A percentile compares a stretch with the other conserved stretches of the same genome.
Evolutionary conservation across 2,797 vertebrate species (phyloP).

Genomic region (Rhinella marina): DNA sequence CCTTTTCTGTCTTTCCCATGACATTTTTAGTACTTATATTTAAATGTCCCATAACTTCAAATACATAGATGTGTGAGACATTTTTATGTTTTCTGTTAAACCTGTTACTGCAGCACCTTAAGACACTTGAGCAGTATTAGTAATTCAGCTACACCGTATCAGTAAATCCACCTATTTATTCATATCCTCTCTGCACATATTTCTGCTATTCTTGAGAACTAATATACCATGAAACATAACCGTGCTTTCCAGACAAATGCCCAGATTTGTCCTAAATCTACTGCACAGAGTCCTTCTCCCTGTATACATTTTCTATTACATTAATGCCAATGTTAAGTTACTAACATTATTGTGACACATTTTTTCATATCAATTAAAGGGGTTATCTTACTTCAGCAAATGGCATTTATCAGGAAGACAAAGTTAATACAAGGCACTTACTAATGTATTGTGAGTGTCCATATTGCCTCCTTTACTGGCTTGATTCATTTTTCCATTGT

Average conservation of each 20-base stretch:
- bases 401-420: too few species aligned
- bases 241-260: background rate
- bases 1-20: background rate
- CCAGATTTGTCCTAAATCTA: background rate
- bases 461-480: too few species aligned
- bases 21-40: slow-evolving; percentile 15
- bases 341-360: background rate
- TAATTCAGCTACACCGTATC: slow-evolving; percentile 15
- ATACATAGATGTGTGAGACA: slow-evolving; percentile 15
- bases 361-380: too few species aligned
- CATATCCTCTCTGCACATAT: background rate
- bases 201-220: background rate
- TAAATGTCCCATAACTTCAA: slow-evolving; percentile 11
- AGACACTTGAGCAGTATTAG: slow-evolving; percentile 12
- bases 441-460: too few species aligned
- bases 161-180: slow-evolving; percentile 14
- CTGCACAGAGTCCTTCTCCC: background rate
- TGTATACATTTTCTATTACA: background rate
- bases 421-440: too few species aligned
- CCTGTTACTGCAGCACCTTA: slow-evolving; percentile 20
- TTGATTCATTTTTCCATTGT: too few species aligned
- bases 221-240: background rate
- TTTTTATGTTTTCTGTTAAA: slow-evolving; percentile 21
- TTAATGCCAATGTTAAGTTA: background rate
- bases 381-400: too few species aligned